Conservation (phyloP, 2,888 invertebrate species). For the Ophion slaviceki region DNA sequence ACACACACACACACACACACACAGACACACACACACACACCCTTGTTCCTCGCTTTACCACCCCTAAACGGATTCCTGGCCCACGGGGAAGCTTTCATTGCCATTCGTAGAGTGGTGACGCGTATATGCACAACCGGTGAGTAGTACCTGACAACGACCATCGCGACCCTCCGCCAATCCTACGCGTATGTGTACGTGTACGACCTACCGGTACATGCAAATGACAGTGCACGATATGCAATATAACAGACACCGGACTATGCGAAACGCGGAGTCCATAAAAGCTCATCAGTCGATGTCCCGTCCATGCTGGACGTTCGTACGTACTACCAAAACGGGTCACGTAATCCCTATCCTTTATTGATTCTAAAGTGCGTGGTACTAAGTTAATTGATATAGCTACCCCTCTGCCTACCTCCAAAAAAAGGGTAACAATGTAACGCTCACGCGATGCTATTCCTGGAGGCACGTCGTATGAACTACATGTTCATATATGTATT, state of each 20-base stretch:
- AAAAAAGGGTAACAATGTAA: conserved; percentile 47
- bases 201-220: not conserved
- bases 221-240: not conserved
- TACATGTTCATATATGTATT: not conserved
- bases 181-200: not conserved
- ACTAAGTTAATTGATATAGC: conserved; percentile 43
- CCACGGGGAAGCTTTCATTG: conserved; percentile 12
- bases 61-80: not conserved
- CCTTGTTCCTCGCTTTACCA: not conserved
- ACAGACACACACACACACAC: no score
- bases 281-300: conserved; percentile 27
- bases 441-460: conserved; percentile 50
- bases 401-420: not conserved
- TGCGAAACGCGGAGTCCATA: not conserved
- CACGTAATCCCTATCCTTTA: conserved; percentile 24
- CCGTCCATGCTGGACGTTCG: not conserved
- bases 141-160: not conserved
- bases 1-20: no score
- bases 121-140: conserved; percentile 1
- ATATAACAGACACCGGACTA: not conserved
- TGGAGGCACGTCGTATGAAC: conserved; percentile 18
- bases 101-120: not conserved
- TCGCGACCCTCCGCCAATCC: not conserved
- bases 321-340: not conserved
- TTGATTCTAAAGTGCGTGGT: conserved; percentile 42